Evolutionary conservation across 2,888 invertebrate genomes (phyloP).

Genomic region (Thymelicus acteon): DNA sequence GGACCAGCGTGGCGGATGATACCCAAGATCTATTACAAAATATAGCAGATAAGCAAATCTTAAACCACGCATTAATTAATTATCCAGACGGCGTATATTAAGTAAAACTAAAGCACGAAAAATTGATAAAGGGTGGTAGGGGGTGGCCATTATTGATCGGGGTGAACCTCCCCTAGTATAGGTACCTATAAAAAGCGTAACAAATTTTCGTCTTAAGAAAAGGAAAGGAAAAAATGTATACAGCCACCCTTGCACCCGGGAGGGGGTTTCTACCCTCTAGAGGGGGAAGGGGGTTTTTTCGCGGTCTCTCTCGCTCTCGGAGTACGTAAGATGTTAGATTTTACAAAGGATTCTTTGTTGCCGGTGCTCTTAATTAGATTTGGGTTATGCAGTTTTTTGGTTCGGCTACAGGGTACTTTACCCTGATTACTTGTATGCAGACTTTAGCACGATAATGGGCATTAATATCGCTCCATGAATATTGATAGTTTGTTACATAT

Average conservation of each 20-base stretch:
- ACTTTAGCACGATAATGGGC: too few species aligned
- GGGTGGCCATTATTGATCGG: constrained; percentile 75
- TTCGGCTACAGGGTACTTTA: constrained; percentile 15
- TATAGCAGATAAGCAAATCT: constrained; percentile 5
- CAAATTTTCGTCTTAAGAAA: constrained; percentile 86
- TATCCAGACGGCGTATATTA: constrained; percentile 59
- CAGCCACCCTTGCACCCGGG: constrained; percentile 69
- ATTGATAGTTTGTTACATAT: too few species aligned
- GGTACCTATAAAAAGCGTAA: constrained; percentile 84
- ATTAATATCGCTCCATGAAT: too few species aligned
- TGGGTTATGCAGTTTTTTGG: constrained; percentile 52
- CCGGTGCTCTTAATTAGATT: constrained; percentile 58
- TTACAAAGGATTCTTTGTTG: constrained; percentile 81
- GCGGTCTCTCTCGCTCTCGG: constrained; percentile 66
- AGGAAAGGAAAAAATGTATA: constrained; percentile 84
- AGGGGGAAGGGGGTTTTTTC: constrained; percentile 64
- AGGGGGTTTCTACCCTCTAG: constrained; percentile 48
- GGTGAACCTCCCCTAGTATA: constrained; percentile 64
- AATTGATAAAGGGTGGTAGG: constrained; percentile 81
- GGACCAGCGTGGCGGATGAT: background rate
- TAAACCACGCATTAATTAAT: constrained; percentile 47
- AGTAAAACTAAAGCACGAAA: constrained; percentile 76
- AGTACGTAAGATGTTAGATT: constrained; percentile 79
- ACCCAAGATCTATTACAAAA: background rate
- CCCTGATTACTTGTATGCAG: background rate